Base-by-base conservation (phyloP, 2,797 vertebrate genomes). In the Trachops cirrhosus region DNA sequence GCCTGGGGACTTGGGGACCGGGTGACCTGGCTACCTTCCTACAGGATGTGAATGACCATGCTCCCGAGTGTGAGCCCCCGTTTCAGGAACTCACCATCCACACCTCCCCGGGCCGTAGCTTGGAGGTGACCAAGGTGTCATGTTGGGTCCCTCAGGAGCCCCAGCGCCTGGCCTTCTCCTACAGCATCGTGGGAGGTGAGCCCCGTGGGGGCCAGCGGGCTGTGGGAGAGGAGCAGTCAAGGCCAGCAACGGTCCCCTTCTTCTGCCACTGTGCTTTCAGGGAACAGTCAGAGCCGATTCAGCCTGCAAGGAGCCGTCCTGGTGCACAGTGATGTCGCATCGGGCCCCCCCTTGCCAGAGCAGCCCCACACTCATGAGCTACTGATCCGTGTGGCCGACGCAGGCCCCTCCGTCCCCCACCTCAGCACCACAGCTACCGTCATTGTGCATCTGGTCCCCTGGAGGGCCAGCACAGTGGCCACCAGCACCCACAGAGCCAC, bases 1-100 rank as follows among this genome's bases (percentile, higher is more conserved):
- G 67, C 26, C 15, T 68, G 12, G 37, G 44, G 12, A 24, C 73
- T 64, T 86, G 48, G 32, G 24, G 41, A 34, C 5, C 77, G 16
- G 54, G 52, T 75, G n/a, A 94, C 64, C 24, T 75, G 93, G 50
- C 39, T 75, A 34, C 70, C 57, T 95, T 75, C 78, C 78, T 88
- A 29, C 85, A 98, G 98, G 97, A 98, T 59, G 97, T 97, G 92
- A 98, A 98, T 4, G 98, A 98, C 21, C 94, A 98, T 22, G 68
- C 93, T 7, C 98, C 98, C 0, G 67, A 97, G 71, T 98, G 98
- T 86, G 79, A 92, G 3, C 98, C 98, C n/a, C 91, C 97, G 0
- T 97, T 97, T 93, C 97, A 98, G 50, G 75, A 92, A n/a, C 10
- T 39, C 37, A 94, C 95, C 15, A 79, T 98, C 67, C 95, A 97